Percentiles rank a stretch among this genome's conserved stretches.
phyloP scores from a whole-genome alignment of 2,113 vertebrate genomes.

The Riparia riparia region DNA sequence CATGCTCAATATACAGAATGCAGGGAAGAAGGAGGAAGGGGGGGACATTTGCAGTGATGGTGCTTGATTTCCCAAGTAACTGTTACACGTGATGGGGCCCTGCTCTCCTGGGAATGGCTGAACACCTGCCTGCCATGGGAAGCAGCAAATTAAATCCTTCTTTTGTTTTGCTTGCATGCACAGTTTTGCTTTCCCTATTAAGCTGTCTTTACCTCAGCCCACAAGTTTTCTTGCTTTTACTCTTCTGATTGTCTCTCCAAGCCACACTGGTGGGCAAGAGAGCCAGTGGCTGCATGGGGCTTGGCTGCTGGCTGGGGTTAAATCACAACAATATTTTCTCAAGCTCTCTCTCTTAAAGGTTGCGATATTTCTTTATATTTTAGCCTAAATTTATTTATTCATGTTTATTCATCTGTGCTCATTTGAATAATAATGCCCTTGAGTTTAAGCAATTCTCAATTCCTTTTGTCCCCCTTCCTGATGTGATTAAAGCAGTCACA shows the following conservation, averaged over 20 bases:
- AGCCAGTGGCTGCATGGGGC: accelerated
- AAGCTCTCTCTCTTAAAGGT: background rate
- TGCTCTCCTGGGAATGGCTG: background rate
- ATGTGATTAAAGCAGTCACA: background rate
- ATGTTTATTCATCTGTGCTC: background rate
- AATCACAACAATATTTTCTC: background rate
- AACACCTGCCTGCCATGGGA: background rate
- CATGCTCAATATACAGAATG: accelerated
- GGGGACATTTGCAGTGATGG: background rate
- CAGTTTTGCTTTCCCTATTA: background rate
- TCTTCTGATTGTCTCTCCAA: background rate
- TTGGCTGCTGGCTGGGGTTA: background rate
- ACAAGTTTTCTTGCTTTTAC: background rate
- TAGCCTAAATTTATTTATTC: background rate
- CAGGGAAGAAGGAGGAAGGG: background rate
- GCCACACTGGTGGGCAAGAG: background rate
- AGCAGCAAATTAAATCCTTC: background rate
- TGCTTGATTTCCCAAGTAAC: background rate
- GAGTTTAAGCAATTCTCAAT: background rate
- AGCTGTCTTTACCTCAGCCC: background rate
- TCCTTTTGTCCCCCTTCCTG: background rate
- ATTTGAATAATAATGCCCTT: background rate
- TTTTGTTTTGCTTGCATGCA: background rate
- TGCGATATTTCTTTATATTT: background rate
- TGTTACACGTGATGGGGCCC: accelerated